Evolutionary conservation across 2,113 vertebrate species (phyloP), one percentile per base, ranked within the genome.

Genomic region (Eudyptes chrysolophus): DNA sequence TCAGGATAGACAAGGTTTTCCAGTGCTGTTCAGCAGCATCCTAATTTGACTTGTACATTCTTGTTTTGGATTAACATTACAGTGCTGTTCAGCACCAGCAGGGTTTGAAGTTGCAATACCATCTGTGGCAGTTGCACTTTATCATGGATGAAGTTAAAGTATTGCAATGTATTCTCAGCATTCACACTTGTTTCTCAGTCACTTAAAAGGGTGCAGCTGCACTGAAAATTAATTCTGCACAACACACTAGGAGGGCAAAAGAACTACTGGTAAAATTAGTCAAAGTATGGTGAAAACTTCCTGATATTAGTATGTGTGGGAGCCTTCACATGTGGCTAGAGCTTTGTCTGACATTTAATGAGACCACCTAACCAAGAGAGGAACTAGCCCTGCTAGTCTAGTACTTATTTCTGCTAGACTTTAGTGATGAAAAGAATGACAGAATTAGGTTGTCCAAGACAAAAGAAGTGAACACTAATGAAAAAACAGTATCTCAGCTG

Each of bases 161-260:
- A 84, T 84, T 42, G 86, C 62, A 74, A 86, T 81, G 38, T 88
- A 88, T 88, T 96, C 68, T 95, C 64, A 90, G 16, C n/a, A 36
- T 62, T 97, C 92, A 74, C 76, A 71, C 79, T 93, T 70, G 34
- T 77, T 95, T 95, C 79, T 92, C 75, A 86, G 51, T 90, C 51
- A 66, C 54, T 94, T 74, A 7, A 82, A 68, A 75, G 64, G 4
- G 32, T 94, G 55, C 79, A 95, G 55, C 60, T 90, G 64, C 48
- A 81, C 64, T 90, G 79, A 89, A 94, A 95, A 84, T 94, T 89
- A 86, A 77, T 90, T 93, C 85, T 70, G 64, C 55, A 36, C 54
- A 80, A 65, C 26, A 74, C 22, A 19, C 30, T 55, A 27, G 18
- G 26, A 95, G 30, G 58, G 46, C 75, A 95, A 57, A 14, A 24